Base-by-base conservation (phyloP, 1,140 invertebrate species). In the Drosophila ambigua region DNA sequence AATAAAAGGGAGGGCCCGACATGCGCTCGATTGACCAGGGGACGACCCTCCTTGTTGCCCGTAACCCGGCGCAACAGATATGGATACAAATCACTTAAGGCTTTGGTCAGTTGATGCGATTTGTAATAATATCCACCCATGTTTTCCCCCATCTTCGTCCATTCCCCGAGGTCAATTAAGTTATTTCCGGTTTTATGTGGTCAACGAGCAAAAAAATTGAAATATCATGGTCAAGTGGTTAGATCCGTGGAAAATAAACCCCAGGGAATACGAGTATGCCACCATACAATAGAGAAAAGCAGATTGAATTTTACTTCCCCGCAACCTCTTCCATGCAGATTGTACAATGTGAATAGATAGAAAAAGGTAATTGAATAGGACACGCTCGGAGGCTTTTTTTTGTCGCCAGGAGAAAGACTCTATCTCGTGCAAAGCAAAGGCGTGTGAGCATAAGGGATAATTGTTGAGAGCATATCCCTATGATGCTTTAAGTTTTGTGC, bases 131-230 rank as follows among this genome's bases (percentile, higher is more conserved):
- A 75, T 60, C 69, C 15, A 39, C 11, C 11, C 23, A 24, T 24
- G 44, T 63, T 31, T 57, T 44, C 44, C 43, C 28, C 31, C 9
- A 24, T 55, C 23, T 43, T 39, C 52, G 44, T 44, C n/a, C 59
- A 49, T 88, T 87, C 82, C 82, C 82, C 55, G 75, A 55, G 82
- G 83, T 88, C 82, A 87, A 88, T 87, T 82, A 88, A 66, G 48
- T 87, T 82, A 79, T 87, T 88, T 87, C 82, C 82, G 79, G 83
- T 87, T 79, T 88, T 49, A 50, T 87, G 65, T 82, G 79, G 81
- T 80, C 74, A 78, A 48, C 55, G 28, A 53, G 59, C 67, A 77
- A 49, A 58, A 54, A 68, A 60, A 71, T 59, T 50, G 64, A 63
- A 65, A 57, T 72, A 77, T 79, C 69, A 72, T 73, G 77, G 77